Base-by-base conservation (phyloP, 2,113 vertebrate species). In the Rana temporaria region DNA sequence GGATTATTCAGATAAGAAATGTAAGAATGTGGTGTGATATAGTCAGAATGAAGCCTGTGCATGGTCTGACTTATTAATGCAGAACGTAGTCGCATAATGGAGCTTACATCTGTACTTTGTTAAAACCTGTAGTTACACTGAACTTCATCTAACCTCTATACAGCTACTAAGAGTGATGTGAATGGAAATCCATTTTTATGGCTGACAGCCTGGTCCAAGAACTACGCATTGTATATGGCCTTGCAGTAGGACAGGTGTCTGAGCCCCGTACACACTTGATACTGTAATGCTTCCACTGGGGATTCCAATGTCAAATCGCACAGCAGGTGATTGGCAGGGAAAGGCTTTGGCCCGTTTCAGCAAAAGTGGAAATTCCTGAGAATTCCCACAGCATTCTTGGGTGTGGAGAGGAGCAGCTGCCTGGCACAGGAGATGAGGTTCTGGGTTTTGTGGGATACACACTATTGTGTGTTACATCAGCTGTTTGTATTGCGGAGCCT, bases 291-390 rank as follows among this genome's bases (percentile, higher is more conserved):
- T 67, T 67, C 42, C 80, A 24, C 71, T 38, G 60, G 62, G 70
- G 66, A 30, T 48, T n/a, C 24, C 19, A 30, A 15, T 15, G 77
- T 32, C 80, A 6, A 48, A 52, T 74, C n/a, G 56, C n/a, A 16
- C 42, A 82, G 80, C 80, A 82, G 80, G 80, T 82, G 80, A 82
- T 75, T 82, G 80, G 80, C 80, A 82, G 30, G 18, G 52, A 56
- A 16, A 73, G n/a, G 60, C 24, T 34, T 38, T 65, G 70, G 55
- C 55, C 78, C n/a, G 60, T n/a, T 20, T 60, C 15, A 59, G 48
- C 8, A 34, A 76, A 75, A 82, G 63, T 60, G 72, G 53, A 65
- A 59, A 83, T 76, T 83, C 63, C 72, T 42, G 18, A 60, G 52
- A 83, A 83, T 83, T 75, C 81, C 72, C 62, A 60, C n/a, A 42